These are phyloP conservation scores for Rhyacophila brunnea DNA, from an alignment of 1,140 invertebrate species.

Conservation along the genomic window DNA sequence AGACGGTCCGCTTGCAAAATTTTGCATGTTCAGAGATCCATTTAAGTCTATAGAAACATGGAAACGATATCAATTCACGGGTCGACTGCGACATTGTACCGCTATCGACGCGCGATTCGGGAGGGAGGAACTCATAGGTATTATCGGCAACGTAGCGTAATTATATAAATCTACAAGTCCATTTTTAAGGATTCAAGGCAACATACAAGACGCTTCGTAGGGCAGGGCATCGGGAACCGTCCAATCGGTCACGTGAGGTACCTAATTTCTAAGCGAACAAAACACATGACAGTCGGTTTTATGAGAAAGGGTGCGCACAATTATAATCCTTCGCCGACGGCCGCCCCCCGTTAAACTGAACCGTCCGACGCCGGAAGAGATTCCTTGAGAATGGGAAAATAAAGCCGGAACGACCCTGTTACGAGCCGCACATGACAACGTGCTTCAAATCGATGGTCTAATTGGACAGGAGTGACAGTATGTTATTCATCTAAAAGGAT, in stretches of 20 bases:
- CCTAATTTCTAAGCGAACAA: constrained; percentile 14
- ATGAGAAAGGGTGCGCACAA: constrained; percentile 10
- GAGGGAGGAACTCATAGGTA: constrained; percentile 6
- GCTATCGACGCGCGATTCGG: not conserved
- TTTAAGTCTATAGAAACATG: not conserved
- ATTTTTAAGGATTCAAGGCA: constrained; percentile 20
- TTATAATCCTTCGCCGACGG: not conserved
- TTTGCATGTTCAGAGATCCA: too few relatives aligned
- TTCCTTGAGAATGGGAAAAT: too few relatives aligned
- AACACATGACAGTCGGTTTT: not conserved
- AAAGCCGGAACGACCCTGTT: too few relatives aligned
- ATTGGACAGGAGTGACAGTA: too few relatives aligned
- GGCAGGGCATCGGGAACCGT: constrained; percentile 7
- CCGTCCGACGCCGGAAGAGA: too few relatives aligned
- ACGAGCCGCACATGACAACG: too few relatives aligned
- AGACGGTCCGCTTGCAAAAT: too few relatives aligned
- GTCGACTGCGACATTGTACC: not conserved
- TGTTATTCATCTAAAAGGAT: too few relatives aligned
- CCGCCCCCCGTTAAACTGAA: too few relatives aligned
- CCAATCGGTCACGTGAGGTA: constrained; percentile 22
- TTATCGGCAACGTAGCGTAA: constrained; percentile 21
- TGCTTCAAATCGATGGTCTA: too few relatives aligned
- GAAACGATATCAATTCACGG: constrained; percentile 12
- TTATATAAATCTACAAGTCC: constrained; percentile 21
- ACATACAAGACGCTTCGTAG: constrained; percentile 21